These are phyloP conservation scores for Rhagonycha lutea DNA, from an alignment of 2,888 invertebrate genomes.

Conservation along the genomic window DNA sequence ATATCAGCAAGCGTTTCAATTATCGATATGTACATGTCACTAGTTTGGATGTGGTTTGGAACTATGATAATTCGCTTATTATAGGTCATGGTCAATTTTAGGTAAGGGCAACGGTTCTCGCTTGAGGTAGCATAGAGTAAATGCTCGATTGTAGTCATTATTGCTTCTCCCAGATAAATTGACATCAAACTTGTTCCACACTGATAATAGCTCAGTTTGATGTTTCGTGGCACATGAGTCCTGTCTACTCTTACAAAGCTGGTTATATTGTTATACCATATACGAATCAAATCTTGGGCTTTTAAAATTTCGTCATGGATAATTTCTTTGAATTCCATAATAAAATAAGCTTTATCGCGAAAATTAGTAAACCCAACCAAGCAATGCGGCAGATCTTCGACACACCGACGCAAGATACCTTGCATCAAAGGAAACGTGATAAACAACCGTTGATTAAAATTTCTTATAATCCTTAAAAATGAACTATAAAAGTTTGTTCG, in stretches of 20 bases:
- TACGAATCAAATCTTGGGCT: conserved; percentile 36
- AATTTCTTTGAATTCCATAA: conserved; percentile 38
- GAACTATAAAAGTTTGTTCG: conserved; percentile 62
- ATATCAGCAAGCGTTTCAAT: conserved; percentile 48
- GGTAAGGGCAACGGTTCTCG: conserved; percentile 62
- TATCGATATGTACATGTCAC: conserved; percentile 61
- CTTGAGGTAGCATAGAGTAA: conserved; percentile 62
- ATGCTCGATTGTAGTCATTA: conserved; percentile 68
- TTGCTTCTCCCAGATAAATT: conserved; percentile 68
- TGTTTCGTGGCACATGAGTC: background rate
- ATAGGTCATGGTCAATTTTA: conserved; percentile 63
- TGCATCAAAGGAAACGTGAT: conserved; percentile 68
- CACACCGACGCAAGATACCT: conserved; percentile 60
- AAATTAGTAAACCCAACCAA: conserved; percentile 57
- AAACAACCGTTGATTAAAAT: conserved; percentile 62
- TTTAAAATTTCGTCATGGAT: conserved; percentile 40
- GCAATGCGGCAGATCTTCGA: conserved; percentile 57
- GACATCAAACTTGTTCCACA: conserved; percentile 55
- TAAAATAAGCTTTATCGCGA: conserved; percentile 36
- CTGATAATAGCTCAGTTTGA: conserved; percentile 8
- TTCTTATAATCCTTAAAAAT: conserved; percentile 63
- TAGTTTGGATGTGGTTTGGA: conserved; percentile 64
- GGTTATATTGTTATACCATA: conserved; percentile 37
- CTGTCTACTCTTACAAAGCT: conserved; percentile 15
- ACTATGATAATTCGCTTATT: conserved; percentile 61